These are phyloP conservation scores for Xylota segnis DNA, from an alignment of 2,888 invertebrate species.

Conservation along the genomic window DNA sequence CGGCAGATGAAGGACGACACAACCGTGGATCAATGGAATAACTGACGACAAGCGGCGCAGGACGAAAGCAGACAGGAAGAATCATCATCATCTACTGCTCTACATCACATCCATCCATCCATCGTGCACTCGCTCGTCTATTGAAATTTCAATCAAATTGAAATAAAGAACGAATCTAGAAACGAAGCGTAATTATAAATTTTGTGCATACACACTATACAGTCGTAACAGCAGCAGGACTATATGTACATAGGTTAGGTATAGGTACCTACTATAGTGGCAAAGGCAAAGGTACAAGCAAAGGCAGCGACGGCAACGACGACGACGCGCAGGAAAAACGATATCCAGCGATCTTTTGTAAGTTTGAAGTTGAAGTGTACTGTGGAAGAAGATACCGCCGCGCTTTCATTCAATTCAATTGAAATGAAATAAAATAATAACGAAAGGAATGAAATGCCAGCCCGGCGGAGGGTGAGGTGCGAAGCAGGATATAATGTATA, in stretches of 20 bases:
- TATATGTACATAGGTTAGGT: no score
- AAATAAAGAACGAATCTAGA: slow-evolving; percentile 74
- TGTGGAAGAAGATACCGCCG: slow-evolving; percentile 70
- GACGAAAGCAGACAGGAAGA: slow-evolving; percentile 26
- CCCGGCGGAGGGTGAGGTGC: slow-evolving; percentile 24
- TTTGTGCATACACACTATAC: slow-evolving; percentile 47
- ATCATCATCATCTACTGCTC: slow-evolving; percentile 17
- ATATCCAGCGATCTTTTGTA: slow-evolving; percentile 73
- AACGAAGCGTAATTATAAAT: slow-evolving; percentile 77
- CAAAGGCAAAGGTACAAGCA: no score
- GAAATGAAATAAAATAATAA: slow-evolving; percentile 75
- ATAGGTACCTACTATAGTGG: no score
- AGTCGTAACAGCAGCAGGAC: slow-evolving; percentile 50
- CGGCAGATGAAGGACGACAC: slow-evolving; percentile 71
- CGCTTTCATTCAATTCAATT: slow-evolving; percentile 70
- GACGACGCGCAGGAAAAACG: slow-evolving; percentile 45
- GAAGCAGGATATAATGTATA: slow-evolving; percentile 56
- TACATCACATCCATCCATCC: not conserved
- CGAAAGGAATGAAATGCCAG: slow-evolving; percentile 50
- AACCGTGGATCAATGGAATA: slow-evolving; percentile 63
- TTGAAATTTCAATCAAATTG: slow-evolving; percentile 78
- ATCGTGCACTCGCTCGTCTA: slow-evolving; percentile 46
- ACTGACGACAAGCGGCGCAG: slow-evolving; percentile 25
- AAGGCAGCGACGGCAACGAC: slow-evolving; percentile 19
- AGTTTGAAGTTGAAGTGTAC: slow-evolving; percentile 71